Conservation (phyloP, 2,888 invertebrate genomes). For the Escarpia spicata region DNA sequence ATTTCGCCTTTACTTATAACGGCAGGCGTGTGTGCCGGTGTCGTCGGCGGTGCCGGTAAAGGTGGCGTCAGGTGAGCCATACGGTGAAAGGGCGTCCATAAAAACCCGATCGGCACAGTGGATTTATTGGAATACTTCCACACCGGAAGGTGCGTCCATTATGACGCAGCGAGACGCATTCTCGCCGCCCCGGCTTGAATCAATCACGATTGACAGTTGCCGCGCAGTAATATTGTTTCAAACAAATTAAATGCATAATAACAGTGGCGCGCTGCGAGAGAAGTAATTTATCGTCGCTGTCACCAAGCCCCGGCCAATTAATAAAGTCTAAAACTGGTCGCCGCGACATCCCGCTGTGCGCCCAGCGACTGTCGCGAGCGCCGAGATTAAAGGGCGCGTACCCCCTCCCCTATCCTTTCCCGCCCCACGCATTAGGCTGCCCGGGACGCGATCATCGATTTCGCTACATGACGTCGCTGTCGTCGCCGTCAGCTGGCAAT, state of each 20-base stretch:
- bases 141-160: not conserved
- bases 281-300: not conserved
- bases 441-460: not conserved
- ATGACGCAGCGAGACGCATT: slow-evolving; percentile 9
- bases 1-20: not conserved
- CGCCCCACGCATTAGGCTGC: not conserved
- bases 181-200: not conserved
- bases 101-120: not conserved
- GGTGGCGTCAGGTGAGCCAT: not conserved
- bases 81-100: slow-evolving; percentile 3
- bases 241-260: slow-evolving; percentile 16
- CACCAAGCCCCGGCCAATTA: not conserved
- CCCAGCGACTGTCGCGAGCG: not conserved
- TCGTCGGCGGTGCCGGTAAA: not conserved
- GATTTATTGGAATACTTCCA: slow-evolving; percentile 16
- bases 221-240: slow-evolving; percentile 6
- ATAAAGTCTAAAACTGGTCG: not conserved
- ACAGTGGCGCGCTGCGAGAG: not conserved
- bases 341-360: not conserved
- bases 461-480: not conserved
- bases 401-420: not conserved
- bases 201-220: slow-evolving; percentile 12
- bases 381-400: not conserved
- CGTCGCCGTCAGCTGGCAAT: not conserved
- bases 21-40: not conserved